Conservation (phyloP, 2,888 invertebrate species). For the Eurois occulta region DNA sequence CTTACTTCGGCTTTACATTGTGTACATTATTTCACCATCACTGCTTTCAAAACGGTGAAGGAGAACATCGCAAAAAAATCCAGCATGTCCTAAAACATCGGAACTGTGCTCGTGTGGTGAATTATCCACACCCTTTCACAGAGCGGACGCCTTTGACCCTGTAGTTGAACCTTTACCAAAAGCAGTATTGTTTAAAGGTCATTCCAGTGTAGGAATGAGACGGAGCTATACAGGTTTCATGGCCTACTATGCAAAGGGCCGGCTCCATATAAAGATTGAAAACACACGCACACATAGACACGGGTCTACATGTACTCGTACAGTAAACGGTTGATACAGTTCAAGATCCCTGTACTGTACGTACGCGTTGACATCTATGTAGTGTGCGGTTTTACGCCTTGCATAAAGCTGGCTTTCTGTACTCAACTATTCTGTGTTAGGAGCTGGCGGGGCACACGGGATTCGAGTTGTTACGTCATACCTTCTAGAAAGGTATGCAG, state of each 20-base stretch:
- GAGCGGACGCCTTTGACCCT: no score
- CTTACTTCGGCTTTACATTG: background rate
- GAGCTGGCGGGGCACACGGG: background rate
- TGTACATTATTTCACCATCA: background rate
- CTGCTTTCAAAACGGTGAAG: background rate
- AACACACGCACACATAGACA: background rate
- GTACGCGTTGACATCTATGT: background rate
- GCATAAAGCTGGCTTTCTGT: background rate
- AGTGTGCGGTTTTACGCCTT: no score
- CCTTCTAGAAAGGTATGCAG: conserved; percentile 43
- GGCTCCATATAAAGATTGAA: background rate
- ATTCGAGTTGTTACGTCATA: conserved; percentile 35
- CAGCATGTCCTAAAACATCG: background rate
- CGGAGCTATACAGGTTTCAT: no score
- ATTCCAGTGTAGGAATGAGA: no score
- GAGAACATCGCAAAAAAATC: background rate
- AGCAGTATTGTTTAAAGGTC: no score
- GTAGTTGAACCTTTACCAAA: no score
- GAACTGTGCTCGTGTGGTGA: background rate
- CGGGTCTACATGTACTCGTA: background rate
- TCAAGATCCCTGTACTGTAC: background rate
- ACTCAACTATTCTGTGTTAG: background rate
- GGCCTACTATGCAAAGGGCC: background rate
- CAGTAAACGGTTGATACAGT: no score
- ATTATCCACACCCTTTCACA: background rate